Evolutionary conservation across 2,797 vertebrate species (phyloP).

Genomic region (Danio aesculapii): DNA sequence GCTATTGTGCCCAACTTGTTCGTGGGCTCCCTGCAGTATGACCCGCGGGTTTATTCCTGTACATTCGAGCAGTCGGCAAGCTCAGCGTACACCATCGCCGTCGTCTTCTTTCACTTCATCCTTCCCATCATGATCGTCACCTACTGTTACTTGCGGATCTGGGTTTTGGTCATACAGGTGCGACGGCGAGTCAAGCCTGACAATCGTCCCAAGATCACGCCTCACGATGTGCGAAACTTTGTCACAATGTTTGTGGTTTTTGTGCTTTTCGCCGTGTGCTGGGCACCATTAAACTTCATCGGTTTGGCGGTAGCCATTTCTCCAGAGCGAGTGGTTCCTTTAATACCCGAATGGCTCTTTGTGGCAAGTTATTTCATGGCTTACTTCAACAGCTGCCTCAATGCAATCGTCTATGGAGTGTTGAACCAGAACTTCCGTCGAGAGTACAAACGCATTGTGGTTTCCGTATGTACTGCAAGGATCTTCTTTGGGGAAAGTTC

Average conservation of each 20-base stretch:
- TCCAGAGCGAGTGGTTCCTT: slow-evolving; percentile 82
- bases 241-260: slow-evolving; percentile 98
- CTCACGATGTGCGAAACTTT: slow-evolving; percentile 94
- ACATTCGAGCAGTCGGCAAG: slow-evolving; percentile 93
- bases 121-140: slow-evolving; percentile 84
- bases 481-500: slow-evolving; percentile 91
- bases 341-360: slow-evolving; percentile 95
- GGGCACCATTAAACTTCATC: slow-evolving; percentile 96
- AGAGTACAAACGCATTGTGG: slow-evolving; percentile 92
- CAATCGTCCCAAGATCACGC: slow-evolving; percentile 87
- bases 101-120: slow-evolving; percentile 94
- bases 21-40: slow-evolving; percentile 91
- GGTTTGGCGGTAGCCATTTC: slow-evolving; percentile 92
- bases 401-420: slow-evolving; percentile 95
- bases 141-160: slow-evolving; percentile 87
- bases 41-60: slow-evolving; percentile 93
- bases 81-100: slow-evolving; percentile 88
- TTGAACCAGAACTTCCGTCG: slow-evolving; percentile 97
- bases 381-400: slow-evolving; percentile 99
- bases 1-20: slow-evolving; percentile 94
- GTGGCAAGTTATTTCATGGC: slow-evolving; percentile 98
- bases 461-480: slow-evolving; percentile 88
- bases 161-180: slow-evolving; percentile 83
- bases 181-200: slow-evolving; percentile 89
- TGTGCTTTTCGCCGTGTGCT: slow-evolving; percentile 96